Conservation (phyloP, 92 coral and sea anemone genomes). For the Ricordea florida region DNA sequence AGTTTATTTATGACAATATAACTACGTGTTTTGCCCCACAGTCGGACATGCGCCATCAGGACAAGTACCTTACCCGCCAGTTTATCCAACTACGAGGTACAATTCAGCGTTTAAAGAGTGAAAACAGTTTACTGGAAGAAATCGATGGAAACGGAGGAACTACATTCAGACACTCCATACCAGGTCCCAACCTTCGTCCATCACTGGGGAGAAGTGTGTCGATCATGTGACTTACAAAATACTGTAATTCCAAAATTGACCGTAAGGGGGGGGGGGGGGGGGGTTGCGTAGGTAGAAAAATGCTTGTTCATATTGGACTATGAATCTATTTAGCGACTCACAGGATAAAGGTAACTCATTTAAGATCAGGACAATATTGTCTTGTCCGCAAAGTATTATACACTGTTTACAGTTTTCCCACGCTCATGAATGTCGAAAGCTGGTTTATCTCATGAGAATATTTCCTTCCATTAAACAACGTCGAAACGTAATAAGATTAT, state of each 20-base stretch:
- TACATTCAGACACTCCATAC: slow-evolving; percentile 41
- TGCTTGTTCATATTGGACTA: too few relatives aligned
- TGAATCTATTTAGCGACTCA: too few relatives aligned
- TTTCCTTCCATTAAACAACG: too few relatives aligned
- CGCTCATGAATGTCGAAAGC: too few relatives aligned
- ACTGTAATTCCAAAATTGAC: neutral
- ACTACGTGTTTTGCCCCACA: neutral
- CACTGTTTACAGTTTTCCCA: too few relatives aligned
- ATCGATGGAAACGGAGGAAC: slow-evolving; percentile 45
- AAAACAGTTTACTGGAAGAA: slow-evolving; percentile 65
- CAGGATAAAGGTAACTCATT: too few relatives aligned
- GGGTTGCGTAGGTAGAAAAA: too few relatives aligned
- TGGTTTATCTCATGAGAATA: too few relatives aligned
- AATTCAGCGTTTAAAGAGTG: slow-evolving; percentile 80
- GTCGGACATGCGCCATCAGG: slow-evolving; percentile 98
- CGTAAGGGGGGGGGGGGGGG: too few relatives aligned
- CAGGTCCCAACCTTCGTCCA: slow-evolving; percentile 37
- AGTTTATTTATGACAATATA: neutral
- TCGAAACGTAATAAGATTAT: too few relatives aligned
- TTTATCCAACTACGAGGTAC: slow-evolving; percentile 89
- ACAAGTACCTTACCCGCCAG: slow-evolving; percentile 88
- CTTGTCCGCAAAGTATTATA: too few relatives aligned
- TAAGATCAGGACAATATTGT: too few relatives aligned
- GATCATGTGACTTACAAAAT: neutral
- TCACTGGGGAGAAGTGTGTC: slow-evolving; percentile 21